Conservation (phyloP, 2,888 invertebrate genomes). For the Agapostemon virescens region DNA sequence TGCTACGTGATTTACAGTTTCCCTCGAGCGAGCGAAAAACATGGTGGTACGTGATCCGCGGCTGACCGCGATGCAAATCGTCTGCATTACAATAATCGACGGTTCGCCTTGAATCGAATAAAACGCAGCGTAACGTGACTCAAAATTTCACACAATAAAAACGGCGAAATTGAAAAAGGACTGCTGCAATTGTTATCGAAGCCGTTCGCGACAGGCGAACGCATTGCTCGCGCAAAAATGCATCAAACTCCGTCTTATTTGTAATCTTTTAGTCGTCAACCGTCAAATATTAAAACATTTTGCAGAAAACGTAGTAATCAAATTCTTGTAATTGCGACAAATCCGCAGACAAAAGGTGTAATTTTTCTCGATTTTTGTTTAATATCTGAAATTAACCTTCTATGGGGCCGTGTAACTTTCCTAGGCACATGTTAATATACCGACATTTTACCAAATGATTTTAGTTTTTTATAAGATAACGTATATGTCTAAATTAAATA, state of each 20-base stretch:
- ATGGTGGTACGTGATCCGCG: conserved; percentile 32
- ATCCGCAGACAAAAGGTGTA: not conserved
- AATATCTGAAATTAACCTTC: not conserved
- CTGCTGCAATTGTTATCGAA: not conserved
- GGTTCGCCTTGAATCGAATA: conserved; percentile 20
- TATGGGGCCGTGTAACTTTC: too few relatives aligned
- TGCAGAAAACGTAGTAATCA: too few relatives aligned
- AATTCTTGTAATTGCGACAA: not conserved
- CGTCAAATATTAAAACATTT: too few relatives aligned
- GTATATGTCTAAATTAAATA: too few relatives aligned
- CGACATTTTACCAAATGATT: too few relatives aligned
- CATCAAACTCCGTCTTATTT: not conserved
- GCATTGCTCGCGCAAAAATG: not conserved
- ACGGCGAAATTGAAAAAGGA: not conserved
- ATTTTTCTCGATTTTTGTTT: too few relatives aligned
- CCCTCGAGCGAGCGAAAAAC: conserved; percentile 11
- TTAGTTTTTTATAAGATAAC: too few relatives aligned
- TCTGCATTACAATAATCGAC: conserved; percentile 8
- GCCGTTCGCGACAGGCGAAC: not conserved
- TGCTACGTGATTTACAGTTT: conserved; percentile 33
- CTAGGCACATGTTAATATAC: too few relatives aligned
- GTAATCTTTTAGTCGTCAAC: not conserved
- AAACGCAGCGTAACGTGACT: conserved; percentile 26
- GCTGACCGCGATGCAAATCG: conserved; percentile 25
- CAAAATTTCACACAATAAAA: not conserved